Evolutionary conservation across 2,888 invertebrate species (phyloP), one percentile per base, ranked within the genome.

Genomic region (Sarcophaga variegata): DNA sequence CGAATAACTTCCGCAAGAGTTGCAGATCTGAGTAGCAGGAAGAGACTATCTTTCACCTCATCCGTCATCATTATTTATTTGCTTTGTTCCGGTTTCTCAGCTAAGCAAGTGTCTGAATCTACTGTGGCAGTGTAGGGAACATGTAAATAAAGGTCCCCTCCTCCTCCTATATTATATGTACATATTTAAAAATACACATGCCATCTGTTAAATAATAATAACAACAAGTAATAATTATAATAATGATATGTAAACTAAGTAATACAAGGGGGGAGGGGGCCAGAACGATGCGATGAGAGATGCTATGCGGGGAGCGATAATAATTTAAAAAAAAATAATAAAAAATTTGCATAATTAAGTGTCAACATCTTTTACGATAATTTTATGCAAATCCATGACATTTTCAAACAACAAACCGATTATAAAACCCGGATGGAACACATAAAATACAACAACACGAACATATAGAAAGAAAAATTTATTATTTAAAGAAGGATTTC

Each of bases 281-380:
- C 8, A 37, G 37, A 8, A 37, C 37, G 37, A 37, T 37, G 8
- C 37, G 37, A 37, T 37, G 37, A 37, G 37, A 37, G 37, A 37
- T 37, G 37, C 37, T 10, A 37, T 37, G 69, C 49, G 74, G 83
- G 67, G 54, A 5, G 54, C 54, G 17, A 14, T 54, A 17, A 54
- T 83, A 22, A 85, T 86, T 74, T 81, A 10, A 37, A 37, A 37
- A 37, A 37, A 37, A 37, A 37, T 0, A 37, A 78, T 67, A 85
- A 12, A 54, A 54, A 84, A 87, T 89, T 89, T 88, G 81, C 89
- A 88, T 89, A 88, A 86, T 89, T 87, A 88, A 89, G 88, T 89
- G 88, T 87, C 87, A 81, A 83, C 88, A 88, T 81, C 85, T 75
- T 87, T 86, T 83, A 84, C 80, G 81, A 80, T 88, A 84, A 87